These are phyloP conservation scores for Paralinhomoeus sp. DNA, from an alignment of 2,888 invertebrate species.

Conservation along the genomic window DNA sequence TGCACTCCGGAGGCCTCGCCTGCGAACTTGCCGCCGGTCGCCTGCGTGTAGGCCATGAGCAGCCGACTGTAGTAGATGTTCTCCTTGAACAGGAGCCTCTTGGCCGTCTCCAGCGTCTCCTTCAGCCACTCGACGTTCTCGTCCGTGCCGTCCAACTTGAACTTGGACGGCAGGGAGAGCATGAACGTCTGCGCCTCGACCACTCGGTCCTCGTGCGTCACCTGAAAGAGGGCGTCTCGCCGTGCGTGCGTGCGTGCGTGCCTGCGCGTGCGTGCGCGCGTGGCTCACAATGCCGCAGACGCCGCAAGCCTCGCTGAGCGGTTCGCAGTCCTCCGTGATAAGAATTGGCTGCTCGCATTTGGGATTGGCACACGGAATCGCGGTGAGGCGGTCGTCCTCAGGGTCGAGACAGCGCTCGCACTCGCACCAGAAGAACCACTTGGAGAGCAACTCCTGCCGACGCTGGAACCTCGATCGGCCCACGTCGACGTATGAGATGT, in stretches of 20 bases:
- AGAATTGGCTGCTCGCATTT: not conserved
- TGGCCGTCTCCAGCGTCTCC: conserved; percentile 11
- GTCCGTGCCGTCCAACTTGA: conserved; percentile 2
- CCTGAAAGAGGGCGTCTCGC: too few species aligned
- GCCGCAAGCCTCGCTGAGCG: too few species aligned
- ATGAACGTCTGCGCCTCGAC: conserved; percentile 4
- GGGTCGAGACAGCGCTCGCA: conserved; percentile 18
- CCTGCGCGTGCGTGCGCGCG: too few species aligned
- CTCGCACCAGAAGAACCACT: conserved; percentile 20
- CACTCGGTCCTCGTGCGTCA: conserved; percentile 7
- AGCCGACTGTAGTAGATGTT: conserved; percentile 17
- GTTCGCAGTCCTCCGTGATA: too few species aligned
- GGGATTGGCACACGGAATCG: conserved; percentile 11
- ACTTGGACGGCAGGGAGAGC: not conserved
- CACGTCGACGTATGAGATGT: conserved; percentile 22
- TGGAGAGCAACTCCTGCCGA: conserved; percentile 8
- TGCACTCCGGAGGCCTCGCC: conserved; percentile 2
- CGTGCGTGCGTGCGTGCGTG: too few species aligned
- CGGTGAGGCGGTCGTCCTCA: conserved; percentile 17
- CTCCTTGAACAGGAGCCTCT: conserved; percentile 14
- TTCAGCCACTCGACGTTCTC: conserved; percentile 7
- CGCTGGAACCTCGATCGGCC: conserved; percentile 16
- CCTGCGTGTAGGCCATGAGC: conserved; percentile 15
- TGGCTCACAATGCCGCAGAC: too few species aligned
- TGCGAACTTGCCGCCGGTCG: conserved; percentile 5